Percentiles rank a stretch among this genome's conserved stretches.
Evolutionary conservation across 2,797 vertebrate species (phyloP).

Genomic region (Typhlichthys eigenmanni): DNA sequence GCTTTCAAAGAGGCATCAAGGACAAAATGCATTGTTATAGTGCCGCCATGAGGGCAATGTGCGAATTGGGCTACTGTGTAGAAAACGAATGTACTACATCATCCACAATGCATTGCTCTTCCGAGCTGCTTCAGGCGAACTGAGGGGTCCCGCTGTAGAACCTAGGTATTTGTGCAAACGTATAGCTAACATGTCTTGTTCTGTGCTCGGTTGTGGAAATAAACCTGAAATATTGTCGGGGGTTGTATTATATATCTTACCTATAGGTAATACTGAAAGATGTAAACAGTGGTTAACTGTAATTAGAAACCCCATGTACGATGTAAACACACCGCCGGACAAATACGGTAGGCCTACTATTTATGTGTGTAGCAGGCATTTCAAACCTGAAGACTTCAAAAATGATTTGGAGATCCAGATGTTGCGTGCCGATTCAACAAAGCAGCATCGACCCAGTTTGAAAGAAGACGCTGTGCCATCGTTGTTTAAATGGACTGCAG

Average conservation of each 20-base stretch:
- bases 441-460: neutral
- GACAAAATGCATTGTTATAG: too few relatives aligned
- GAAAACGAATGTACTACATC: too few relatives aligned
- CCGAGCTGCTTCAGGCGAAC: too few relatives aligned
- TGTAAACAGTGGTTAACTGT: neutral
- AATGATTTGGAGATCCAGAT: neutral
- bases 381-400: conserved; percentile 6
- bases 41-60: too few relatives aligned
- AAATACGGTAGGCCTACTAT: neutral
- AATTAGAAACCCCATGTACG: conserved; percentile 1
- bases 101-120: too few relatives aligned
- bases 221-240: too few relatives aligned
- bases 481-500: neutral
- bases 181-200: neutral
- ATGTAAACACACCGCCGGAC: neutral
- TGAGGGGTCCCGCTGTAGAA: too few relatives aligned
- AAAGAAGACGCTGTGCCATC: conserved; percentile 1
- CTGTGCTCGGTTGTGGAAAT: neutral
- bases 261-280: neutral
- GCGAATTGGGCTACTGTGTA: too few relatives aligned
- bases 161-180: too few relatives aligned
- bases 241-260: neutral
- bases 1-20: too few relatives aligned
- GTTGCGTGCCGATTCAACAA: neutral
- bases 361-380: neutral